These are phyloP conservation scores for Ceratina japonica DNA, from an alignment of 1,140 invertebrate species.

Conservation along the genomic window DNA sequence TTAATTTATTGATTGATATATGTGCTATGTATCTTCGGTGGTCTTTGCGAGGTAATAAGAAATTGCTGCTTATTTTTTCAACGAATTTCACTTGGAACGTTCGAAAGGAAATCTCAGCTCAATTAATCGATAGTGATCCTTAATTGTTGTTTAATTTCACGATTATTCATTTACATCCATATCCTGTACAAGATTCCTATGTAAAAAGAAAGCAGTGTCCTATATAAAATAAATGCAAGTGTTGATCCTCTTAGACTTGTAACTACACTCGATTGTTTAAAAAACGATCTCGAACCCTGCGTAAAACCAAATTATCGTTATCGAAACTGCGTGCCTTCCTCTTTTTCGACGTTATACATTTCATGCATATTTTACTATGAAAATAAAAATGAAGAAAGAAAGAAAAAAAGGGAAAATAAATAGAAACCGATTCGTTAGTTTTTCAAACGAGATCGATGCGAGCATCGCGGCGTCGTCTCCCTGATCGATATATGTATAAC, in stretches of 20 bases:
- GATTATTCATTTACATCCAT: neutral
- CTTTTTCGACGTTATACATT: constrained; percentile 58
- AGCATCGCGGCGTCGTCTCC: constrained; percentile 18
- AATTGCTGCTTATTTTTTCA: neutral
- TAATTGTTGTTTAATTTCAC: neutral
- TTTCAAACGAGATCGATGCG: constrained; percentile 35
- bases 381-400: neutral
- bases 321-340: constrained; percentile 57
- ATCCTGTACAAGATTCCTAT: neutral
- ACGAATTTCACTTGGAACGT: neutral
- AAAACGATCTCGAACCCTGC: constrained; percentile 4
- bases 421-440: constrained; percentile 28
- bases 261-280: neutral
- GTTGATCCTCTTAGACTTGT: constrained; percentile 29
- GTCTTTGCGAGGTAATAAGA: neutral
- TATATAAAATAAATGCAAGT: neutral
- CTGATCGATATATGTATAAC: constrained; percentile 27
- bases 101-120: neutral
- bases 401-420: neutral
- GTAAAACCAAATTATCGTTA: constrained; percentile 23
- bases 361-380: constrained; percentile 47
- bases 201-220: constrained; percentile 2
- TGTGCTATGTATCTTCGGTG: neutral
- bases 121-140: neutral
- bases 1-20: neutral